These are phyloP conservation scores for Netelia inedita DNA, from an alignment of 2,888 invertebrate species.

Conservation along the genomic window DNA sequence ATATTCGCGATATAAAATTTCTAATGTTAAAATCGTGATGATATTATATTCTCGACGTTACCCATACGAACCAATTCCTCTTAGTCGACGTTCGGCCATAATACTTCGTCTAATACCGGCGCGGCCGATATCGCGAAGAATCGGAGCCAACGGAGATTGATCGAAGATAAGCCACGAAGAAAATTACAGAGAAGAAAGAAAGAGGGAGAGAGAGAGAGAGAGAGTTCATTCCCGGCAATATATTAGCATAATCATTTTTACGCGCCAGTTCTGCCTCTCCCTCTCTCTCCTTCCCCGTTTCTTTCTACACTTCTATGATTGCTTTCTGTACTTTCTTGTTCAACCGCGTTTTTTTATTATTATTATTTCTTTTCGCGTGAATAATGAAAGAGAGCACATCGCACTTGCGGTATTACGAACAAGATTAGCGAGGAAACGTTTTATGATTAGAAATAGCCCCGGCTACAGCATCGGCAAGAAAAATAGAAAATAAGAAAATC, in stretches of 20 bases:
- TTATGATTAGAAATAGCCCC: slow-evolving; percentile 2
- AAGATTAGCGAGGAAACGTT: slow-evolving; percentile 8
- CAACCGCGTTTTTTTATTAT: slow-evolving; percentile 2
- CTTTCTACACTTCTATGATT: slow-evolving; percentile 21
- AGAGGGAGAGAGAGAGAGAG: slow-evolving; percentile 12
- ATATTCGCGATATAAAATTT: slow-evolving; percentile 49
- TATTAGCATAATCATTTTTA: slow-evolving; percentile 50
- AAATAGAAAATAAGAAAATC: not conserved
- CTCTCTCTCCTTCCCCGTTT: not conserved
- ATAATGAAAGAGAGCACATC: not conserved
- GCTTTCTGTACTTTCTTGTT: not conserved
- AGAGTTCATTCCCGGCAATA: slow-evolving; percentile 49
- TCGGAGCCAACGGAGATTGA: slow-evolving; percentile 46
- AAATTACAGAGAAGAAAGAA: slow-evolving; percentile 32
- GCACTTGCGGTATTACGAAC: not conserved
- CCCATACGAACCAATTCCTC: slow-evolving; percentile 34
- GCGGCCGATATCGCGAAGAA: slow-evolving; percentile 22
- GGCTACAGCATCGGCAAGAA: not conserved
- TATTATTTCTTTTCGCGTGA: not conserved
- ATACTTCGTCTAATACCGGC: slow-evolving; percentile 41
- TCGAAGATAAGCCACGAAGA: slow-evolving; percentile 28
- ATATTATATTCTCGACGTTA: slow-evolving; percentile 46
- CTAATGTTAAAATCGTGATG: slow-evolving; percentile 46
- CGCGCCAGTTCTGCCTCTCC: not conserved
- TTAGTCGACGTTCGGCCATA: not conserved